Evolutionary conservation across 1,140 invertebrate genomes (phyloP), one percentile per base, ranked within the genome.

Genomic region (Caenorhabditis tropicalis): DNA sequence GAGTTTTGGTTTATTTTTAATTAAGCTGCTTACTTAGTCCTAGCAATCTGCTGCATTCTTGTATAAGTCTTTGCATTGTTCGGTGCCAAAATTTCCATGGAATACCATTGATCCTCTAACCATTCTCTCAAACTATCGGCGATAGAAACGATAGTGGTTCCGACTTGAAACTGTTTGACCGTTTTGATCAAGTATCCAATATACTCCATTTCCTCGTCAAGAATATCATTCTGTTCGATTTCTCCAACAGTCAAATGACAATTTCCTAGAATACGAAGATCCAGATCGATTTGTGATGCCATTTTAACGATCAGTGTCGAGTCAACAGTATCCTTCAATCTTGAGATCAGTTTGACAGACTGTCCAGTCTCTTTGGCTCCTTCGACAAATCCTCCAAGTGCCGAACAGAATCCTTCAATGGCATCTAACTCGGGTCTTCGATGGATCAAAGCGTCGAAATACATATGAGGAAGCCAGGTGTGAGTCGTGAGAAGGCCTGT

Each of bases 111-210:
- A 24, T 39, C 36, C 24, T 74, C 36, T 0, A 74, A 29, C 58
- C 29, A 74, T 10, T 2, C 43, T 43, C 65, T 12, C 2, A 46
- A 10, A 46, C 36, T 43, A 24, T 74, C 65, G 6, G 33, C 15
- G 15, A 74, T 43, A 2, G 33, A n/a, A 10, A 74, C 36, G 0
- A 74, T n/a, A 0, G 36, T 43, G 0, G 36, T 43, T 5, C 12
- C 65, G 10, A 74, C 36, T 43, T 74, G 65, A 9, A 74, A 74
- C 33, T n/a, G n/a, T 24, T 74, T 39, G 7, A 74, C 36, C n/a
- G n/a, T 43, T 43, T 74, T 74, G n/a, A 43, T 43, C 19, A 74
- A 19, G 10, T 74, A 74, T 74, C 65, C 65, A 15, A 65, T 33
- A 21, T 65, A 65, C 9, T 10, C 65, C 36, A 74, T 43, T 24